Conservation (phyloP, 2,888 invertebrate genomes). For the Drosophila formosana region DNA sequence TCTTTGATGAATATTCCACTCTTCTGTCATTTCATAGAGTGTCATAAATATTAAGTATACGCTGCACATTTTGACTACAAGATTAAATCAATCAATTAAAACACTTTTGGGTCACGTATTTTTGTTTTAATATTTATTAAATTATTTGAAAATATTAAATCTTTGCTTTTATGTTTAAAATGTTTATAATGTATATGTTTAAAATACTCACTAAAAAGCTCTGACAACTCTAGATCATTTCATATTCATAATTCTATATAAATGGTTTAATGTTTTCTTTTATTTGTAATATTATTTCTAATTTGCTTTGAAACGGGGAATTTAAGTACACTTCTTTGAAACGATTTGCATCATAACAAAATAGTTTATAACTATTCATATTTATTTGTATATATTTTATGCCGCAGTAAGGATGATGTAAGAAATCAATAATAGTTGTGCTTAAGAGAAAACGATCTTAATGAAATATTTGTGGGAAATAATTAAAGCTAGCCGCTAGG, state of each 20-base stretch:
- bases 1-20: slow-evolving; percentile 3
- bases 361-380: slow-evolving; percentile 67
- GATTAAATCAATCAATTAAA: neutral
- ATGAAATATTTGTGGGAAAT: slow-evolving; percentile 24
- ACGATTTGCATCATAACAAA: slow-evolving; percentile 34
- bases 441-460: slow-evolving; percentile 17
- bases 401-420: slow-evolving; percentile 22
- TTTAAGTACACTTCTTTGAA: slow-evolving; percentile 70
- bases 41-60: no score
- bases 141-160: slow-evolving; percentile 19
- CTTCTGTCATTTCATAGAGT: neutral
- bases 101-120: neutral
- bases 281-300: slow-evolving; percentile 13
- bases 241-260: slow-evolving; percentile 23
- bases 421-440: slow-evolving; percentile 26
- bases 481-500: slow-evolving; percentile 25
- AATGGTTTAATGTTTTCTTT: neutral
- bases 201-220: slow-evolving; percentile 52
- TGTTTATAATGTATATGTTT: slow-evolving; percentile 38
- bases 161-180: slow-evolving; percentile 23
- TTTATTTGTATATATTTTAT: slow-evolving; percentile 35
- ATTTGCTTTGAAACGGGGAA: slow-evolving; percentile 19
- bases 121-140: slow-evolving; percentile 25
- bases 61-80: neutral
- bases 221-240: slow-evolving; percentile 49